Base-by-base conservation (phyloP, 2,888 invertebrate species). In the Sussaba pulchella region DNA sequence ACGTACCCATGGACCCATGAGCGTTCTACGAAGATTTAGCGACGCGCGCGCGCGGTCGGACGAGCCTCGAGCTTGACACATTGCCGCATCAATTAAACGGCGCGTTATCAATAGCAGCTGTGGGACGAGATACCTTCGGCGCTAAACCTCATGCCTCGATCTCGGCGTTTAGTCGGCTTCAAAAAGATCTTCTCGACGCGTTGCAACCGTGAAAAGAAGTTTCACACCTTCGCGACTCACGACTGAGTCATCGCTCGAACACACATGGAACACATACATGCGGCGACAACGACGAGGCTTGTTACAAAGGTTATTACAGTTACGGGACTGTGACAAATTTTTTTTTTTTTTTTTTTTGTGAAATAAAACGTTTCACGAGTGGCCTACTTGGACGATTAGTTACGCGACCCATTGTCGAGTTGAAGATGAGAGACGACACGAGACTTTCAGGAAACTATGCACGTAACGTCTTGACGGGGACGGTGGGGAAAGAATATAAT, bases 21-120 rank as follows among this genome's bases (percentile, higher is more conserved):
- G 47, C 72, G 66, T 69, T 77, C 69, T 77, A 66, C 77, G 66
- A 81, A 81, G 81, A 77, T 77, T 81, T 74, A 81, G 77, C 59
- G 81, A 81, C 74, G 77, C 69, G 63, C 52, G 24, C 80, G 73
- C 57, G 9, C 63, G 21, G 21, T 64, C 52, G 61, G 63, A 63
- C 73, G 70, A 74, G 77, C 64, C 69, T 52, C 77, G 39, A 71
- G 77, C 47, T 59, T 78, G 81, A 81, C 77, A 74, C 81, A 74
- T 78, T 50, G 74, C 81, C 66, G 70, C 81, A 74, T 81, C 81
- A 74, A 81, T 81, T 81, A 81, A 81, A 81, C 77, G 73, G 78
- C 77, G 81, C 77, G 70, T 81, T 81, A 78, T 78, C 81, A 78
- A 81, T 81, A 81, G 77, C 71, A 66, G 59, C 59, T 43, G 31